These are phyloP conservation scores for Crypturellus undulatus DNA, from an alignment of 2,113 vertebrate genomes.

Conservation along the genomic window DNA sequence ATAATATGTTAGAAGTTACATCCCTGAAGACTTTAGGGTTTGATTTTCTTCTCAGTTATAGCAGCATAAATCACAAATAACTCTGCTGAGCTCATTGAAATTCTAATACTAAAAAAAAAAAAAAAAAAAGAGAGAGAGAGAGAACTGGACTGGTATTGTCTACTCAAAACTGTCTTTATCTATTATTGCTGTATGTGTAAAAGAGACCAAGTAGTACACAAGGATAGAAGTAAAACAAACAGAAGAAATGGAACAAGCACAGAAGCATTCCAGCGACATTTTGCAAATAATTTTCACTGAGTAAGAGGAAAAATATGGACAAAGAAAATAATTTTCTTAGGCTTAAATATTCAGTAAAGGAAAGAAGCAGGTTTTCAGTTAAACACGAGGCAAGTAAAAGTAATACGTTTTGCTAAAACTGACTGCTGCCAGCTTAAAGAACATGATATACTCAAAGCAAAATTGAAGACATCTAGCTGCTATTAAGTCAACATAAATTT, in stretches of 20 bases:
- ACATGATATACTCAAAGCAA: neutral
- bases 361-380: neutral
- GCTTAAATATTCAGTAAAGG: neutral
- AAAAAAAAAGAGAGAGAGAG: neutral
- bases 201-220: neutral
- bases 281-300: neutral
- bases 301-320: neutral
- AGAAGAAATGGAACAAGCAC: neutral
- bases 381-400: neutral
- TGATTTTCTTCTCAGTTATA: neutral
- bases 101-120: neutral
- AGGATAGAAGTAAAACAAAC: neutral
- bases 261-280: neutral
- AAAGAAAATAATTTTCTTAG: neutral
- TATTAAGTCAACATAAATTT: neutral
- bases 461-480: neutral
- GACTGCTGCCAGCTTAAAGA: neutral
- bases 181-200: accelerated
- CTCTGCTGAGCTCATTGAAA: neutral
- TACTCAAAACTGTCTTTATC: neutral
- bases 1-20: neutral
- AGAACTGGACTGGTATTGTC: neutral
- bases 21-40: neutral
- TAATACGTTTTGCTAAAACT: neutral
- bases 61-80: neutral